Evolutionary conservation across 2,888 invertebrate species (phyloP), one percentile per base, ranked within the genome.

Genomic region (Pegoplata infirma): DNA sequence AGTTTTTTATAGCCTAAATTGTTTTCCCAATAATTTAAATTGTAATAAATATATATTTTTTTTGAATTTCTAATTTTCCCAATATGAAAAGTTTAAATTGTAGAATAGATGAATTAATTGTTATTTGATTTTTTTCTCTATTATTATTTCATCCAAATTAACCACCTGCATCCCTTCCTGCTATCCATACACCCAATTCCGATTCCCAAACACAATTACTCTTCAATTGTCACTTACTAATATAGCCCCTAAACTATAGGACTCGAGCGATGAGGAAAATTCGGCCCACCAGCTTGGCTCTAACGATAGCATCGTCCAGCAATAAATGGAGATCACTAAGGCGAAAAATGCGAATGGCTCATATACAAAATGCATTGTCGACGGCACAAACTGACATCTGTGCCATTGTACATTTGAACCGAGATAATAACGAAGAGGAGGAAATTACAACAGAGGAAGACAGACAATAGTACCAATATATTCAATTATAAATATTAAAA

Each of bases 211-310:
- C 56, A 23, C 19, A 49, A 59, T 66, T 58, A 71, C 61, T 51
- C 32, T 71, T 49, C 63, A 69, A 72, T 64, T 74, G 59, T 44
- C 79, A 81, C 76, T 80, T 84, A 85, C 83, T 85, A 84, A 85
- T 84, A 49, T 82, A 85, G 85, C 81, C 81, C 80, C 75, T 84
- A 84, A 85, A 84, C 84, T 83, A 77, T 82, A 85, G 85, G 85
- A 84, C 85, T 85, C 85, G 85, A 85, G 82, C 85, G 84, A 61
- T 85, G 80, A 84, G 47, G 72, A 69, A 80, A 66, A 75, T 40
- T 40, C 77, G 77, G 46, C 66, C 69, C 21, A 76, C 72, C 69
- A 80, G 77, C n/a, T 73, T 82, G 69, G 81, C 82, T 17, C 73
- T 83, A 56, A 82, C 72, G 47, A 80, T 82, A 61, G 74, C 82